Evolutionary conservation across 2,797 vertebrate species (phyloP).

Genomic region (Nannoperca australis): DNA sequence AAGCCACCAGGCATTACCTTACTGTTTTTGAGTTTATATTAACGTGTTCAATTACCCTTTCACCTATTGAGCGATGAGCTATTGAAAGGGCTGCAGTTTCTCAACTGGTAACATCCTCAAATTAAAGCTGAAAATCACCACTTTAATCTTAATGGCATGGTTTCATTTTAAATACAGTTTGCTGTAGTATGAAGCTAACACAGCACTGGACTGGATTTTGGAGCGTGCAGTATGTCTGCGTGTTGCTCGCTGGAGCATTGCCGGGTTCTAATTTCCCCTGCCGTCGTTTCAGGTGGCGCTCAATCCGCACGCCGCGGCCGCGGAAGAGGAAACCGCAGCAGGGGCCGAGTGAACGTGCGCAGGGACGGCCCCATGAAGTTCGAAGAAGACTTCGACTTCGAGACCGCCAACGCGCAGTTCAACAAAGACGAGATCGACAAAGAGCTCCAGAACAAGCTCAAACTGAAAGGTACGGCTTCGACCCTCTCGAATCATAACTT

Average conservation of each 20-base stretch:
- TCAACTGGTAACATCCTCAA: not conserved
- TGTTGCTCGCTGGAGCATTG: not conserved
- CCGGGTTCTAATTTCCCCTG: not conserved
- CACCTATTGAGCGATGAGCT: not conserved
- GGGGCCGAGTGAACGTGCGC: conserved; percentile 91
- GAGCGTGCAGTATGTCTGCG: not conserved
- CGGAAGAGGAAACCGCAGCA: conserved; percentile 91
- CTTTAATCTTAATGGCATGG: not conserved
- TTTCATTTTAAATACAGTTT: not conserved
- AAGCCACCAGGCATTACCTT: not conserved
- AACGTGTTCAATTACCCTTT: not conserved
- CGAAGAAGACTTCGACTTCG: conserved; percentile 99
- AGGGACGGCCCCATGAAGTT: conserved; percentile 97
- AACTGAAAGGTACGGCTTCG: conserved; percentile 91
- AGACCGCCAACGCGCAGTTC: conserved; percentile 98
- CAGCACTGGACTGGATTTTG: too few species aligned
- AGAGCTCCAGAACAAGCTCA: conserved; percentile 98
- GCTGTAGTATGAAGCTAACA: not conserved
- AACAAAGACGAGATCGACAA: conserved; percentile 98
- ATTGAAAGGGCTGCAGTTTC: not conserved
- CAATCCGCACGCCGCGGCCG: conserved; percentile 88
- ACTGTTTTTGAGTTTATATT: not conserved
- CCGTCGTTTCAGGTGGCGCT: conserved; percentile 67
- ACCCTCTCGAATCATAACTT: not conserved
- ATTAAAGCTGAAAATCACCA: not conserved